Conservation (phyloP, 92 coral and sea anemone genomes). For the Heliopora coerulea region DNA sequence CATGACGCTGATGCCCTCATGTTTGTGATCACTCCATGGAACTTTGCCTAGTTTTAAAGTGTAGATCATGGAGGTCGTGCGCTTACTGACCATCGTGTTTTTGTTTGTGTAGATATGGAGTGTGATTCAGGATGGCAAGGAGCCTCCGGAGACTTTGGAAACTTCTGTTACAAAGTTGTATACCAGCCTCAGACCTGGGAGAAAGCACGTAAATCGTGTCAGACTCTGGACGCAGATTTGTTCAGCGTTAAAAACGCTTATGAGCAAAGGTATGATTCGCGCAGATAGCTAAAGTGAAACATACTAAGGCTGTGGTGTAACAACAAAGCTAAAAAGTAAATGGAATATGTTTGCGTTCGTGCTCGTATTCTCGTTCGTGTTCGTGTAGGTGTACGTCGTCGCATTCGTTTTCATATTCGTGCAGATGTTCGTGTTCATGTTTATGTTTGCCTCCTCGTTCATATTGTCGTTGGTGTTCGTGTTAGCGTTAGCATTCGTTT, state of each 20-base stretch:
- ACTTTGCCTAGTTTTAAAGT: too few relatives aligned
- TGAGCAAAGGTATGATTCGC: constrained; percentile 63
- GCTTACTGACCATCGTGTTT: constrained; percentile 21
- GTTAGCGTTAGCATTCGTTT: too few relatives aligned
- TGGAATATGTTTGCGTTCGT: background rate
- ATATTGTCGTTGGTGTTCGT: too few relatives aligned
- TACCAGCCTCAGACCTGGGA: constrained; percentile 78
- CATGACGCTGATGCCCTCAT: too few relatives aligned
- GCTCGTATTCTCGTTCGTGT: background rate
- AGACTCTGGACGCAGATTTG: constrained; percentile 74
- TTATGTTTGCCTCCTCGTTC: too few relatives aligned
- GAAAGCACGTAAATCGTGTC: constrained; percentile 73
- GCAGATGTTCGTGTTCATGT: too few relatives aligned
- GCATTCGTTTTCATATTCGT: background rate
- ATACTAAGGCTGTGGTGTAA: too few relatives aligned
- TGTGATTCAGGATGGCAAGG: constrained; percentile 97
- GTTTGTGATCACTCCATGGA: too few relatives aligned
- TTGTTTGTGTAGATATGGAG: constrained; percentile 62
- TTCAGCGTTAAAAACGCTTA: constrained; percentile 97
- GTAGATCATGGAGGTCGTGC: too few relatives aligned
- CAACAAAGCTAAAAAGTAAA: too few relatives aligned
- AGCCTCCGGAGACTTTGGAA: constrained; percentile 92
- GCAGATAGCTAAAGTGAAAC: background rate
- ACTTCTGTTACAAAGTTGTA: constrained; percentile 82
- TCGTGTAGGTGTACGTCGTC: background rate